phyloP scores from a whole-genome alignment of 2,113 vertebrate genomes.

The Hippocampus barbouri region DNA sequence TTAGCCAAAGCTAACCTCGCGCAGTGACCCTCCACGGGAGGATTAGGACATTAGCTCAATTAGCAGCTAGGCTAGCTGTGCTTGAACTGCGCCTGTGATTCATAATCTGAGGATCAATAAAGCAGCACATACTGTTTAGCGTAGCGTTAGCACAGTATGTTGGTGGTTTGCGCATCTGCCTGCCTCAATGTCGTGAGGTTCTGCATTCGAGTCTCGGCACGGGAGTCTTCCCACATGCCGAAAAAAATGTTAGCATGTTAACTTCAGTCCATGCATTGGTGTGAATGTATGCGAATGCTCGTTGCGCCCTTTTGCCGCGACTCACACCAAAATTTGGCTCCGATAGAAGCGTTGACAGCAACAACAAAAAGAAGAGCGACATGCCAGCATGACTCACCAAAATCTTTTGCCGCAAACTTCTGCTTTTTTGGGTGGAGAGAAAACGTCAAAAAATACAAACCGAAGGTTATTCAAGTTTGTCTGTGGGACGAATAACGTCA shows the following conservation, averaged over 20 bases:
- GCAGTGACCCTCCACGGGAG: conserved; percentile 28
- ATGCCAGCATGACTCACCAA: conserved; percentile 33
- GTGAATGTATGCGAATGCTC: no score
- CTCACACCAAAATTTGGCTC: no score
- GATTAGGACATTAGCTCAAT: conserved; percentile 48
- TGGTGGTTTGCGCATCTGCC: no score
- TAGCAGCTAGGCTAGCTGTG: conserved; percentile 30
- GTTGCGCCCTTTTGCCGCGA: background rate
- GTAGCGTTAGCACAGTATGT: no score
- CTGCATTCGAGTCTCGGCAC: background rate
- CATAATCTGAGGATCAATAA: conserved; percentile 39
- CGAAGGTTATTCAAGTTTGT: conserved; percentile 49
- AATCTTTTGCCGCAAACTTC: conserved; percentile 53
- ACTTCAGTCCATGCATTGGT: no score
- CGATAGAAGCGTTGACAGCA: background rate
- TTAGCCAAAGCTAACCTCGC: conserved; percentile 28
- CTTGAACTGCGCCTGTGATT: conserved; percentile 29
- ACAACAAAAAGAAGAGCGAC: background rate
- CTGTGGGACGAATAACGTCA: conserved; percentile 64
- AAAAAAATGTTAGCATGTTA: no score
- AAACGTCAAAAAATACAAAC: conserved; percentile 34
- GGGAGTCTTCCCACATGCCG: background rate
- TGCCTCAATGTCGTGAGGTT: no score
- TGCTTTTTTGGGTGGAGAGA: conserved; percentile 56
- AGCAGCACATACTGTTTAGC: background rate